These are phyloP conservation scores for Astyanax mexicanus DNA, from an alignment of 2,797 vertebrate genomes.

Conservation along the genomic window DNA sequence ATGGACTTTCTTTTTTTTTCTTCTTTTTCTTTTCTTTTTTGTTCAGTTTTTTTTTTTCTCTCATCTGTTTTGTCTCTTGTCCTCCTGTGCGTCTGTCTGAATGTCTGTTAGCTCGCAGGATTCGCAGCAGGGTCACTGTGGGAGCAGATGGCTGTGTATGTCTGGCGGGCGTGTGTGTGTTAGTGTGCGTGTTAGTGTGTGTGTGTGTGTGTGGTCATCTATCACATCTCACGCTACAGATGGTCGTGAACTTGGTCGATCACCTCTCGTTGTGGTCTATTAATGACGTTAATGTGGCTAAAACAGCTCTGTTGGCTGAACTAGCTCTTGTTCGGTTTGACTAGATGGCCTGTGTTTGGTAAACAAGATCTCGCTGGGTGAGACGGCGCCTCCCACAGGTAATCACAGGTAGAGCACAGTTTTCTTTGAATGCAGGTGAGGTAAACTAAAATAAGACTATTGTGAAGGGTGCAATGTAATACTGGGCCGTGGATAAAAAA, in stretches of 20 bases:
- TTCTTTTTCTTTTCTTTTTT: not conserved
- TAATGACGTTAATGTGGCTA: conserved; percentile 34
- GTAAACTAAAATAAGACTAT: too few relatives aligned
- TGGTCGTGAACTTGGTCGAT: conserved; percentile 50
- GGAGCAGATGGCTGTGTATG: conserved; percentile 50
- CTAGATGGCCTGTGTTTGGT: not conserved
- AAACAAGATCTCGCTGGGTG: not conserved
- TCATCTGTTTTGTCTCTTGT: conserved; percentile 13
- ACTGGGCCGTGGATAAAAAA: too few relatives aligned
- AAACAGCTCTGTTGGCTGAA: not conserved
- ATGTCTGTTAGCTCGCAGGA: conserved; percentile 27
- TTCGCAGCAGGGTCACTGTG: conserved; percentile 49
- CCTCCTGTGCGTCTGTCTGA: conserved; percentile 8
- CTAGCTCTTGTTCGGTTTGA: not conserved
- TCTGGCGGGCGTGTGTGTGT: conserved; percentile 30
- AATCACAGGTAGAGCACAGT: too few relatives aligned
- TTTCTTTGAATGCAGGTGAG: too few relatives aligned
- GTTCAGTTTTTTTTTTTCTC: not conserved
- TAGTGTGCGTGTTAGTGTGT: conserved; percentile 25
- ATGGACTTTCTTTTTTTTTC: not conserved
- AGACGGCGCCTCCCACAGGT: too few relatives aligned
- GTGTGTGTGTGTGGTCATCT: conserved; percentile 49
- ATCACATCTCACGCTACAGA: conserved; percentile 54
- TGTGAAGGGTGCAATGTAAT: too few relatives aligned
- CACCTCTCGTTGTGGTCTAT: conserved; percentile 30